Percentiles rank a stretch among this genome's conserved stretches.
Conservation (phyloP, 2,888 invertebrate species). For the Parelbella ahira region DNA sequence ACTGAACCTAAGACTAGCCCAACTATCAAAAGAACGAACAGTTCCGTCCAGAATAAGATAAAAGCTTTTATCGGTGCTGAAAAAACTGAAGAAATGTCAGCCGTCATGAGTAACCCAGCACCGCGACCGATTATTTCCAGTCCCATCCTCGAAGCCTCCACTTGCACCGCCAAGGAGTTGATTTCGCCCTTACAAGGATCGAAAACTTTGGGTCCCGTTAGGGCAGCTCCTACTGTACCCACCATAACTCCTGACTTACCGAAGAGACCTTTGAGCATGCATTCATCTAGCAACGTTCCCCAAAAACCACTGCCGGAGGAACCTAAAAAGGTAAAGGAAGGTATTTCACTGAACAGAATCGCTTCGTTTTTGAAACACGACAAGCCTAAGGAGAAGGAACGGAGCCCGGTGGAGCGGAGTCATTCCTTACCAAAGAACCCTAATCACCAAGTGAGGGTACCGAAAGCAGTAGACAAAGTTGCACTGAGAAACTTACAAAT, state of each 20-base stretch:
- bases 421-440: conserved; percentile 82
- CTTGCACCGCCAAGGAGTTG: conserved; percentile 88
- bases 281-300: conserved; percentile 52
- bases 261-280: conserved; percentile 76
- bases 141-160: conserved; percentile 90
- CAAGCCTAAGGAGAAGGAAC: conserved; percentile 72
- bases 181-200: conserved; percentile 82
- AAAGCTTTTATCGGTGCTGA: conserved; percentile 66
- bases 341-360: conserved; percentile 84
- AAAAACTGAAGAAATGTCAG: conserved; percentile 55
- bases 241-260: conserved; percentile 54
- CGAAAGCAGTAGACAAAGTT: conserved; percentile 85
- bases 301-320: conserved; percentile 74
- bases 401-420: conserved; percentile 73
- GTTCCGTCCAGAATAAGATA: conserved; percentile 65
- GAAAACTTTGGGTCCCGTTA: conserved; percentile 80
- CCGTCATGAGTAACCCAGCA: conserved; percentile 80
- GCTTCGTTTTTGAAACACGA: conserved; percentile 87
- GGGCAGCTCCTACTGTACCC: conserved; percentile 81
- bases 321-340: conserved; percentile 79
- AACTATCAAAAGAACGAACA: conserved; percentile 62
- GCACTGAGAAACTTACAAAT: conserved; percentile 88
- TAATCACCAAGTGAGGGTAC: conserved; percentile 80
- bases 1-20: conserved; percentile 61
- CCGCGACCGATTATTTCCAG: conserved; percentile 89